A percentile compares a stretch with the other conserved stretches of the same genome.
Evolutionary conservation across 2,888 invertebrate genomes (phyloP).

Genomic region (Stenichneumon culpator): DNA sequence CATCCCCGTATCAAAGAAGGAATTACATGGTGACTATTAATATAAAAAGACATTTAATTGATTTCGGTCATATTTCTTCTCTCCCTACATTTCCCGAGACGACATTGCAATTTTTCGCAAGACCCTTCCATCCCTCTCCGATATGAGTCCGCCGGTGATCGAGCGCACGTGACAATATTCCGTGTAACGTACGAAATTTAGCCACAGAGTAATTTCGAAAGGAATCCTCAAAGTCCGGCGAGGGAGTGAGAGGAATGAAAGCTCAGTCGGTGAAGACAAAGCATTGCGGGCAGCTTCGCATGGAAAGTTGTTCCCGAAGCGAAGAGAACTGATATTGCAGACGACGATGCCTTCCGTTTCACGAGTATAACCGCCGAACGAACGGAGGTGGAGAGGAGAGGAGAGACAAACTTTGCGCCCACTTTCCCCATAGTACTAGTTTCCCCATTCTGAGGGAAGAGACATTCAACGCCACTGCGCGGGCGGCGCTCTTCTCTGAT

Average conservation of each 20-base stretch:
- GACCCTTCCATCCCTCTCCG: too few relatives aligned
- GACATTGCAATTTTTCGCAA: too few relatives aligned
- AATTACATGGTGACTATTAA: too few relatives aligned
- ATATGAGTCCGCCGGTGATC: too few relatives aligned
- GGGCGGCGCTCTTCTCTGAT: conserved; percentile 38
- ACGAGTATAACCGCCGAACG: conserved; percentile 28
- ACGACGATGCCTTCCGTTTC: conserved; percentile 40
- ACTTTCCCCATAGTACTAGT: conserved; percentile 41
- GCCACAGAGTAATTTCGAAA: conserved; percentile 15
- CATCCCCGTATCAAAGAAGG: too few relatives aligned
- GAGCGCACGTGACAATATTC: background rate
- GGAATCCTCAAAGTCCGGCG: conserved; percentile 31
- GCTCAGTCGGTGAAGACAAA: conserved; percentile 40
- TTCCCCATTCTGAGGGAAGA: conserved; percentile 44
- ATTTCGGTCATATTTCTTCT: too few relatives aligned
- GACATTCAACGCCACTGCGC: conserved; percentile 50
- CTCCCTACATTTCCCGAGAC: too few relatives aligned
- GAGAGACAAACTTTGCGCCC: conserved; percentile 52
- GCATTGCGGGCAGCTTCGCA: conserved; percentile 19
- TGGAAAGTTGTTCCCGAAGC: conserved; percentile 40
- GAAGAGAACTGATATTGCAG: conserved; percentile 55
- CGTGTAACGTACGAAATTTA: conserved; percentile 1
- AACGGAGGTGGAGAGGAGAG: conserved; percentile 10
- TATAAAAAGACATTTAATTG: too few relatives aligned
- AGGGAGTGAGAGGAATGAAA: background rate